Percentiles rank a stretch among this genome's conserved stretches.
Conservation (phyloP, 30 jellyfish, hydroid and myxozoan genomes). For the Cassiopea xamachana region DNA sequence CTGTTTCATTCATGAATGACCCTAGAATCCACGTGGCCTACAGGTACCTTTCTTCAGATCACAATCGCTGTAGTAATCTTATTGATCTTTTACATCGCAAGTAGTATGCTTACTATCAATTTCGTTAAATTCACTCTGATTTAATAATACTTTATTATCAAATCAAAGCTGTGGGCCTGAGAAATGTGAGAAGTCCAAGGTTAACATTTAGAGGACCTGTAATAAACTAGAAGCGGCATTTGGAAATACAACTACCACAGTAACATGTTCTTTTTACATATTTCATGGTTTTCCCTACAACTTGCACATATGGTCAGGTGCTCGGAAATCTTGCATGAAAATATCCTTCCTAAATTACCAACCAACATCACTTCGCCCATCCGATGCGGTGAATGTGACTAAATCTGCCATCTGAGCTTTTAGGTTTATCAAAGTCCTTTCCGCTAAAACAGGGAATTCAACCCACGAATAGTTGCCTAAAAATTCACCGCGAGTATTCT, state of each 20-base stretch:
- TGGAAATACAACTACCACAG: too few relatives aligned
- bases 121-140: too few relatives aligned
- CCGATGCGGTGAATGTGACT: slow-evolving; percentile 30
- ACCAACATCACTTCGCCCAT: slow-evolving; percentile 29
- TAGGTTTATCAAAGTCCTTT: neutral
- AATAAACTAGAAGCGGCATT: too few relatives aligned
- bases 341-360: neutral
- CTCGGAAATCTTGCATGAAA: slow-evolving; percentile 11
- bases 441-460: neutral
- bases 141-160: too few relatives aligned
- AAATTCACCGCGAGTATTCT: too few relatives aligned
- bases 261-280: neutral
- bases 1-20: slow-evolving; percentile 45
- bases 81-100: neutral
- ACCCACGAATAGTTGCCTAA: too few relatives aligned
- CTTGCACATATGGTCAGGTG: neutral
- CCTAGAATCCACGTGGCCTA: slow-evolving; percentile 54
- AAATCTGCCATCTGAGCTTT: neutral
- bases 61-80: slow-evolving; percentile 2
- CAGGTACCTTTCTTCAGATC: slow-evolving; percentile 27
- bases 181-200: too few relatives aligned
- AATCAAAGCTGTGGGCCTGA: too few relatives aligned
- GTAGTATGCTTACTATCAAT: neutral
- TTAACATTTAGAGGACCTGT: too few relatives aligned
- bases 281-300: neutral